A percentile compares a stretch with the other conserved stretches of the same genome.
Evolutionary conservation across 2,888 invertebrate genomes (phyloP).

Genomic region (Amphipyra tragopoginis): DNA sequence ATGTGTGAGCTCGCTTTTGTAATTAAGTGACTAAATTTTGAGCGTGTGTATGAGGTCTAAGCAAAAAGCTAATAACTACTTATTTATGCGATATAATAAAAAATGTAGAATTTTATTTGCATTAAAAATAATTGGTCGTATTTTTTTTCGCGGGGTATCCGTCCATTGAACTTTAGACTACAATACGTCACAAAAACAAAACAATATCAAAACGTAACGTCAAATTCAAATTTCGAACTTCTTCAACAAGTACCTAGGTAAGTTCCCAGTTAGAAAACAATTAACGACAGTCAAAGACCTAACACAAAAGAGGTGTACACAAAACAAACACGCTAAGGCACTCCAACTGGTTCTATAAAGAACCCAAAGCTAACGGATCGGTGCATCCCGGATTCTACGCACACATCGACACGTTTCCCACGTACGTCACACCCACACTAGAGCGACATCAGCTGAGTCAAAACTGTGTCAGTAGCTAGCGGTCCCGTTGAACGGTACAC

Average conservation of each 20-base stretch:
- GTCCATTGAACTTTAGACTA: neutral
- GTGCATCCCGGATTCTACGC: constrained; percentile 77
- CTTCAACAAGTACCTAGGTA: constrained; percentile 4
- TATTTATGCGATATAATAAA: too few species aligned
- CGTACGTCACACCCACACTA: constrained; percentile 67
- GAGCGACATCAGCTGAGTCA: constrained; percentile 80
- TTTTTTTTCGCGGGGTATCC: too few species aligned
- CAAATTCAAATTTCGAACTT: constrained; percentile 25
- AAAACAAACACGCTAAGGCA: constrained; percentile 62
- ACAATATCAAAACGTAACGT: neutral
- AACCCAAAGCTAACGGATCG: constrained; percentile 74
- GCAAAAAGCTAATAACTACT: too few species aligned
- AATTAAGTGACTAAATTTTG: too few species aligned
- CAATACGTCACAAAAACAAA: neutral
- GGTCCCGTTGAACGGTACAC: constrained; percentile 78
- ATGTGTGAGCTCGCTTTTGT: too few species aligned
- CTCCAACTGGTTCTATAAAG: constrained; percentile 67
- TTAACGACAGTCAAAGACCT: constrained; percentile 58
- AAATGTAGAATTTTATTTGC: too few species aligned
- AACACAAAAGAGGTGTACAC: constrained; percentile 58
- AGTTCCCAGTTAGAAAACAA: constrained; percentile 42
- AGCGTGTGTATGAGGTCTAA: too few species aligned
- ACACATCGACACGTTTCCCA: constrained; percentile 67
- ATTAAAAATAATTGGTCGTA: too few species aligned
- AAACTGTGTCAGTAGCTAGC: constrained; percentile 86